Evolutionary conservation across 2,797 vertebrate species (phyloP).

Genomic region (Platyrinchus mystaceus): DNA sequence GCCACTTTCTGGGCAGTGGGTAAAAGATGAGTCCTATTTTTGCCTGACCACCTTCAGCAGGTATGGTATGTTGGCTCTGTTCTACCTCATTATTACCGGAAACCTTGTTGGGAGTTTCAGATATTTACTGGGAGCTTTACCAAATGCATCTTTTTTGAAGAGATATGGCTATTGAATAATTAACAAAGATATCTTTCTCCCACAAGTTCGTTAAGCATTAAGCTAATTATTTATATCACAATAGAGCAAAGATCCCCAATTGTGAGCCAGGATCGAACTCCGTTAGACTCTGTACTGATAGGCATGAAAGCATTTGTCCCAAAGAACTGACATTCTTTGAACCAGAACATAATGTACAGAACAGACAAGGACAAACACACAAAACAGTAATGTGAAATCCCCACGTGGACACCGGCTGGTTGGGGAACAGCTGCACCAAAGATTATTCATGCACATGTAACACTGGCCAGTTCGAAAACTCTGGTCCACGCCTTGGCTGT

Average conservation of each 20-base stretch:
- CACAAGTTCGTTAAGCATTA: slow-evolving; percentile 13
- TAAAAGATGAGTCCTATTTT: neutral
- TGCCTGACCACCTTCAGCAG: neutral
- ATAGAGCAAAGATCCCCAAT: neutral
- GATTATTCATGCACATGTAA: neutral
- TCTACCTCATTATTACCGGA: neutral
- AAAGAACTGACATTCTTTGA: neutral
- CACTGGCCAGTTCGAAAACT: neutral
- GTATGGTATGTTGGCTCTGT: neutral
- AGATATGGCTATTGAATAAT: slow-evolving; percentile 1
- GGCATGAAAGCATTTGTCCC: slow-evolving; percentile 36
- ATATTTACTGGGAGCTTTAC: neutral
- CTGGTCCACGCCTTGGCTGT: neutral
- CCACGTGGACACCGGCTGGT: neutral
- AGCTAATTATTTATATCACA: slow-evolving; percentile 36
- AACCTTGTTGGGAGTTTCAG: neutral
- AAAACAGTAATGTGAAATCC: slow-evolving; percentile 22
- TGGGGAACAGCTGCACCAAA: slow-evolving; percentile 35
- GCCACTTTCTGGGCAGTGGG: neutral
- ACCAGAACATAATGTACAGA: slow-evolving; percentile 43
- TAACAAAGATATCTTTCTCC: slow-evolving; percentile 17
- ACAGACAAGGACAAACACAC: neutral
- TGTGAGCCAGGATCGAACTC: neutral
- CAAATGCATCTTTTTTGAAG: neutral
- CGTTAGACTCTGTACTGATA: neutral